These are phyloP conservation scores for Amphipyra tragopoginis DNA, from an alignment of 2,888 invertebrate species.

Conservation along the genomic window DNA sequence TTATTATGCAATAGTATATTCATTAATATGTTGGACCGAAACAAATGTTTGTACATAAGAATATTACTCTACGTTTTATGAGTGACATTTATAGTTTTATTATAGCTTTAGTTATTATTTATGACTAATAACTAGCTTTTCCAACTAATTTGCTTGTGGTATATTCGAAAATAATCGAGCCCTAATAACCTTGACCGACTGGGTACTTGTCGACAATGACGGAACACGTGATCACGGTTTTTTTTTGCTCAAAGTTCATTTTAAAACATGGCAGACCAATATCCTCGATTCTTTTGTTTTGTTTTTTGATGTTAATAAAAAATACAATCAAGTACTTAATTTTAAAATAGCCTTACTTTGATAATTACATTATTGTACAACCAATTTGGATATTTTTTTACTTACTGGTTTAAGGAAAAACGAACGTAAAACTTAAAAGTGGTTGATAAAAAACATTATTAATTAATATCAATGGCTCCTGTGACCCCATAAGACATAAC, in stretches of 20 bases:
- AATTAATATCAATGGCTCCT: conserved; percentile 5
- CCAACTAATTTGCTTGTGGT: background rate
- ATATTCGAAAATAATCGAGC: background rate
- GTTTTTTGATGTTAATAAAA: too few relatives aligned
- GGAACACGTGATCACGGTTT: too few relatives aligned
- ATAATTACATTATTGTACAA: too few relatives aligned
- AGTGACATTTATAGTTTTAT: conserved; percentile 3
- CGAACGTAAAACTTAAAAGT: too few relatives aligned
- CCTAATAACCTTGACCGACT: background rate
- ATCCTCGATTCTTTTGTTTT: too few relatives aligned
- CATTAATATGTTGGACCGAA: background rate
- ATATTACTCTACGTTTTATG: conserved; percentile 3
- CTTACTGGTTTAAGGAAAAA: too few relatives aligned
- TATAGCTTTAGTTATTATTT: background rate
- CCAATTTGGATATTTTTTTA: too few relatives aligned
- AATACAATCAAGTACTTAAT: too few relatives aligned
- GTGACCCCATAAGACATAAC: conserved; percentile 12
- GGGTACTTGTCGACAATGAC: too few relatives aligned
- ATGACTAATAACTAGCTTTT: background rate
- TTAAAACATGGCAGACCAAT: too few relatives aligned
- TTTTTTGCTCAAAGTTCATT: too few relatives aligned
- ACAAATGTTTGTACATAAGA: conserved; percentile 1
- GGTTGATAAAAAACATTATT: background rate
- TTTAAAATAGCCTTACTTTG: too few relatives aligned
- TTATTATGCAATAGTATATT: background rate